Evolutionary conservation across 2,797 vertebrate genomes (phyloP).

Genomic region (Clarias platycephalus): DNA sequence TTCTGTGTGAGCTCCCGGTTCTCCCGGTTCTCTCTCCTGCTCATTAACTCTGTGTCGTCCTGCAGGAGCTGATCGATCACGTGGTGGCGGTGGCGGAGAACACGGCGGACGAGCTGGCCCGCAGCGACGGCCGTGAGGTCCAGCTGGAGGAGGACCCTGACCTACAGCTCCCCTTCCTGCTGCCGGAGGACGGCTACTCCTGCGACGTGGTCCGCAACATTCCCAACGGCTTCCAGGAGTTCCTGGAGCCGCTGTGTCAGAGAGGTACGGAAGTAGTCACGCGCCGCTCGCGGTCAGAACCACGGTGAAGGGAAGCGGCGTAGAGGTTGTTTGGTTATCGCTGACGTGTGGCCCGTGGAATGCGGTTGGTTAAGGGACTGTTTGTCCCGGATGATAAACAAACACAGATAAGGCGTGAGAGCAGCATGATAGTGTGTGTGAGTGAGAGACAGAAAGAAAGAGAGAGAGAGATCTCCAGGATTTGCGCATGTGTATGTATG

Average conservation of each 20-base stretch:
- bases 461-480: not conserved
- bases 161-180: conserved; percentile 93
- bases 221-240: conserved; percentile 94
- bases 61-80: conserved; percentile 90
- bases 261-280: conserved; percentile 76
- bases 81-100: conserved; percentile 95
- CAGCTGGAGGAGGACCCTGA: conserved; percentile 96
- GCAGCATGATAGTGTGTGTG: not conserved
- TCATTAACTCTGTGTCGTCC: not conserved
- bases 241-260: conserved; percentile 94
- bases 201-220: conserved; percentile 96
- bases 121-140: conserved; percentile 92
- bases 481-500: not conserved
- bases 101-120: conserved; percentile 92
- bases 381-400: not conserved
- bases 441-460: conserved; percentile 13
- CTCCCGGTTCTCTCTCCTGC: not conserved
- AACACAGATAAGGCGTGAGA: conserved; percentile 4
- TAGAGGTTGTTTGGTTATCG: conserved; percentile 37
- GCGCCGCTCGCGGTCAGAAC: conserved; percentile 3
- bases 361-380: conserved; percentile 39
- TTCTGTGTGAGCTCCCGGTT: not conserved
- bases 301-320: not conserved
- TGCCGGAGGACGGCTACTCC: conserved; percentile 97
- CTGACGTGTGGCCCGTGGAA: conserved; percentile 50